Evolutionary conservation across 1,140 invertebrate species (phyloP), one percentile per base, ranked within the genome.

Genomic region (Achatina immaculata): DNA sequence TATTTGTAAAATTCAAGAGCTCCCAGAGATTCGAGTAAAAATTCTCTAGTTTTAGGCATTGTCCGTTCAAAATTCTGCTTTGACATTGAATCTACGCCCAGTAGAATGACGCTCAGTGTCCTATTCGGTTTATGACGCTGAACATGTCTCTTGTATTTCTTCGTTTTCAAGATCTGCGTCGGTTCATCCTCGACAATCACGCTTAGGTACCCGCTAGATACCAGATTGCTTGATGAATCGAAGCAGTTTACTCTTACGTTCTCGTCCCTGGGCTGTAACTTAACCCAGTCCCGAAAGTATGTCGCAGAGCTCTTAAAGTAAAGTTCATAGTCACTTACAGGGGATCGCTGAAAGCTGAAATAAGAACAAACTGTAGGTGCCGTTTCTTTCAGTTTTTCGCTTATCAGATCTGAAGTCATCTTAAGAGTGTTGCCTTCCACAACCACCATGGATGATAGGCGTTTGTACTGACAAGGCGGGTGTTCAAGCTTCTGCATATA

Each of bases 71-170:
- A 94, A 90, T 96, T 96, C 74, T 96, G 91, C 66, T 95, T 92
- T 0, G 96, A 97, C 3, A 96, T 93, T 0, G 95, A 94, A 87
- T 97, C 96, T n/a, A 97, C 92, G 0, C 96, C 96, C 28, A 97
- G 87, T 0, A 97, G 90, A 43, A 97, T 91, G 0, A 97, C 92
- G 77, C 81, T 86, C 42, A 86, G 65, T 11, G 65, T 68, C 34
- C 31, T 28, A 11, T 68, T 68, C 31, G 65, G 65, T 11, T 14
- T 28, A 28, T 68, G 65, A 16, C 31, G 21, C 14, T 68, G 9
- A 21, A 68, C 21, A 68, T 68, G 65, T 28, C 11, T 31, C 14
- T 16, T 34, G 65, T n/a, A 34, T 28, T 68, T 68, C 14, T 16
- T 34, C 31, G 9, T 21, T 14, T 16, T 11, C 31, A 16, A 14